Evolutionary conservation across 2,888 invertebrate species (phyloP), one percentile per base, ranked within the genome.

Genomic region (Hirtodrosophila histrioides): DNA sequence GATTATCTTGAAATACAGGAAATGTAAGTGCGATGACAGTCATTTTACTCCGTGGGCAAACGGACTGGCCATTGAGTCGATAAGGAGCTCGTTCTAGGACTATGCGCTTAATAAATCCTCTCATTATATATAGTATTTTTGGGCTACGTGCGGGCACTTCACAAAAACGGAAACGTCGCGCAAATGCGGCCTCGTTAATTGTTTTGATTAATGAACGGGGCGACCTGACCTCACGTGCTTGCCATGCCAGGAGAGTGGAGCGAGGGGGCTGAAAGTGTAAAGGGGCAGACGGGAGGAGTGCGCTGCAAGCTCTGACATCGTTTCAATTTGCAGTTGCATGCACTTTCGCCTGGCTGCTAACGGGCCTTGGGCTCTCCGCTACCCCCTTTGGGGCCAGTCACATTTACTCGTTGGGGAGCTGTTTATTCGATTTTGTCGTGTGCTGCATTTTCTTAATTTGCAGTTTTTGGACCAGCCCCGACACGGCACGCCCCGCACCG

Each of bases 381-480:
- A 8, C 9, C 36, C 40, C 10, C 51, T 24, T 17, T 33, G 39
- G 46, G 36, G 43, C 31, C 48, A 23, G 35, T 31, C 9, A 9
- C 31, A 31, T 27, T 27, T 27, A 27, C 65, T 57, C 54, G 57
- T 64, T 64, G 54, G 39, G 37, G 41, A 36, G 51, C 82, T 84
- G 88, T 86, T 88, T 88, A 88, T 89, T 86, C 83, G 89, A 85
- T 88, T 88, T 82, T 88, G 84, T 83, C 89, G 89, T 86, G 89
- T 79, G 70, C 66, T 76, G 88, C 66, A 78, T 86, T 89, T 82
- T 69, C 88, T 88, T 74, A 88, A 87, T 88, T 85, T 87, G 80
- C 77, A 74, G 70, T 68, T 80, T 73, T 69, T 65, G 56, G 60
- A 45, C 40, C 31, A 6, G 31, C 31, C 9, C 31, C 9, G 37